These are phyloP conservation scores for Phyllostomus hastatus DNA, from an alignment of 2,113 vertebrate genomes.

Conservation along the genomic window DNA sequence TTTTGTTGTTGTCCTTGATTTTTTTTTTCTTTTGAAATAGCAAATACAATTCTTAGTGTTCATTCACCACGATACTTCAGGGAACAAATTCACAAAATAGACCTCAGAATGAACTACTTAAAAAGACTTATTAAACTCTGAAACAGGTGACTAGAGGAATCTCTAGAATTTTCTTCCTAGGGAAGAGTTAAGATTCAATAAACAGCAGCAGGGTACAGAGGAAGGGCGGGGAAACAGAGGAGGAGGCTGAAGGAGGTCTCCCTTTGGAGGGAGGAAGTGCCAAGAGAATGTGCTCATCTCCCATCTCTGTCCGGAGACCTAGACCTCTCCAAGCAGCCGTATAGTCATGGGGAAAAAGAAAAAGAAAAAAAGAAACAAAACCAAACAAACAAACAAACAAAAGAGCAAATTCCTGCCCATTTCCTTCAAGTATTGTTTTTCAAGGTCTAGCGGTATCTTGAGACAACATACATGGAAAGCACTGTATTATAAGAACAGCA, in stretches of 20 bases:
- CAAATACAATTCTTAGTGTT: neutral
- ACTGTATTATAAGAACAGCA: neutral
- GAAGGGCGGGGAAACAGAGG: neutral
- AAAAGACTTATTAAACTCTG: neutral
- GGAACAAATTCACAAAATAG: neutral
- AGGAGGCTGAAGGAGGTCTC: neutral
- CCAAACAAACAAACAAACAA: neutral
- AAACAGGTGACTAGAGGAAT: neutral
- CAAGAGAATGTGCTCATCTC: neutral
- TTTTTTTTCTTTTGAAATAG: neutral
- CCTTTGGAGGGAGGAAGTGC: neutral
- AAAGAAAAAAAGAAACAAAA: too few relatives aligned
- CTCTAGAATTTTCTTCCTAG: neutral
- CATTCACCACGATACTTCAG: neutral
- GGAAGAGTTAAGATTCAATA: neutral
- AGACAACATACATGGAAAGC: neutral
- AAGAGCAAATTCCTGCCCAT: neutral
- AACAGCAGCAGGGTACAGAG: neutral
- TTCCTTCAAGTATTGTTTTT: constrained; percentile 36
- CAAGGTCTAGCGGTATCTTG: neutral
- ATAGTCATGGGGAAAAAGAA: neutral
- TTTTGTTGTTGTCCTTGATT: neutral
- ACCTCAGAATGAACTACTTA: neutral
- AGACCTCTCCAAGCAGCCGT: neutral
- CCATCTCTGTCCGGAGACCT: neutral